Base-by-base conservation (phyloP, 2,888 invertebrate genomes). In the Oxytorus armatus region DNA sequence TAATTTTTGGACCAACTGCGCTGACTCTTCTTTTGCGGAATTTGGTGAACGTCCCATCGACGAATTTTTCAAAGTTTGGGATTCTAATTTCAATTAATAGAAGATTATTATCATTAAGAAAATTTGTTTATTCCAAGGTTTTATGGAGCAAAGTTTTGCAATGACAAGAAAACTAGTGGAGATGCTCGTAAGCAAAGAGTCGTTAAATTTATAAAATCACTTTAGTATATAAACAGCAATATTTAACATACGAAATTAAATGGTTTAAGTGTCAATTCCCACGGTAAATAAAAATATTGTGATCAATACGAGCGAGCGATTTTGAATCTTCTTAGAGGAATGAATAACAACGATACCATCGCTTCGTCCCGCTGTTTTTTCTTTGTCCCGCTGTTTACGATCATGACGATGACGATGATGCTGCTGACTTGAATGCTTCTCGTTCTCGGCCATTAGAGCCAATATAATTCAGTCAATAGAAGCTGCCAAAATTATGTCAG, bases 381-480 rank as follows among this genome's bases (percentile, higher is more conserved):
- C 55, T 65, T 81, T 77, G 10, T 57, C 75, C 21, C 39, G 51
- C n/a, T 36, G 29, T 68, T 70, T 69, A 14, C 23, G 61, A 55
- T 61, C 61, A 29, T 55, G 57, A 49, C 53, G 72, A 53, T 55
- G 76, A 14, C 61, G 47, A 18, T 25, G 42, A 7, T 69, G 51
- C 47, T 73, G 51, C 29, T 65, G 76, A 36, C 23, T n/a, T n/a
- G n/a, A n/a, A n/a, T n/a, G 53, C 42, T 11, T 42, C 49, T 49
- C 73, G 4, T 33, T 69, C 11, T 55, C 77, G 18, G 73, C 55
- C 80, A 80, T 80, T 0, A n/a, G n/a, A n/a, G n/a, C n/a, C 23
- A 14, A 44, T 36, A 14, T 21, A 2, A 44, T 51, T 36, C 16
- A n/a, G 29, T 18, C 8, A n/a, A 10, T 42, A 42, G 42, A 18